A percentile compares a stretch with the other conserved stretches of the same genome.
Evolutionary conservation across 2,888 invertebrate species (phyloP).

Genomic region (Leptinotarsa haldemani): DNA sequence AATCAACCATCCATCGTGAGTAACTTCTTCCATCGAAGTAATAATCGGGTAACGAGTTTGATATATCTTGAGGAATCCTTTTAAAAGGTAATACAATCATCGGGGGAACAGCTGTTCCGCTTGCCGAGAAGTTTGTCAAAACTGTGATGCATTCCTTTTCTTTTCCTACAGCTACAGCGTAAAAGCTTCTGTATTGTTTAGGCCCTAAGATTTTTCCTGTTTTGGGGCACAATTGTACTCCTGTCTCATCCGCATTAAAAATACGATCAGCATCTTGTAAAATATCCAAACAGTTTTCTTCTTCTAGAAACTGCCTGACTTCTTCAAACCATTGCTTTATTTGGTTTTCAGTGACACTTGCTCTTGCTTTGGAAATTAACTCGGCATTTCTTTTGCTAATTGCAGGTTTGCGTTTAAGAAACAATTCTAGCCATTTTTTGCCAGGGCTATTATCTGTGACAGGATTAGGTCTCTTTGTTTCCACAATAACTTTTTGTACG

Average conservation of each 20-base stretch:
- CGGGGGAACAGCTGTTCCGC: constrained; percentile 2
- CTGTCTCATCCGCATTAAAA: too few species aligned
- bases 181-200: constrained; percentile 27
- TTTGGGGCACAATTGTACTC: not conserved
- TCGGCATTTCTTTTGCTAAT: constrained; percentile 25
- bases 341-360: not conserved
- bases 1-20: not conserved
- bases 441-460: constrained; percentile 16
- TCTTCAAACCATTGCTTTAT: constrained; percentile 10
- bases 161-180: constrained; percentile 27
- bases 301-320: not conserved
- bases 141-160: not conserved
- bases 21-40: constrained; percentile 21
- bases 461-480: constrained; percentile 18
- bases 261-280: too few species aligned
- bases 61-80: constrained; percentile 5
- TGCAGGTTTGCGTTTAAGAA: not conserved
- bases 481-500: constrained; percentile 16
- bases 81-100: too few species aligned
- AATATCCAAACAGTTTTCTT: too few species aligned
- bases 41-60: constrained; percentile 17
- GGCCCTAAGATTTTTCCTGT: not conserved
- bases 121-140: constrained; percentile 2
- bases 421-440: not conserved
- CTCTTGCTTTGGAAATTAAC: constrained; percentile 16